Evolutionary conservation across 1,140 invertebrate genomes (phyloP).

Genomic region (Metopolophium dirhodum): DNA sequence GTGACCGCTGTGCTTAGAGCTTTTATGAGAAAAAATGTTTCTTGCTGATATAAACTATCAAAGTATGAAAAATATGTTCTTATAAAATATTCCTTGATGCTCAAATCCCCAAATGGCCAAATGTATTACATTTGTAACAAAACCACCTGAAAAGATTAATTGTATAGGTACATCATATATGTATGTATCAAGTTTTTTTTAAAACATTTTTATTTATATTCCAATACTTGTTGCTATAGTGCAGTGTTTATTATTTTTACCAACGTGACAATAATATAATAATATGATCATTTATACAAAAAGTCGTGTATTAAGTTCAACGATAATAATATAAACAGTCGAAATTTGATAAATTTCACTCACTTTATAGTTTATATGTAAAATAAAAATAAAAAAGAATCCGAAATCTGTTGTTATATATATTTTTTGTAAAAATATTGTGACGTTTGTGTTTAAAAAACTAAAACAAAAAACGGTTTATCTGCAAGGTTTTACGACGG

Average conservation of each 20-base stretch:
- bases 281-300: neutral
- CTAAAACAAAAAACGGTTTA: no score
- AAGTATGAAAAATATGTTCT: neutral
- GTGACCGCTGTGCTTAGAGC: neutral
- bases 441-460: no score
- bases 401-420: no score
- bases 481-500: neutral
- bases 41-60: neutral
- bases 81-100: neutral
- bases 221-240: no score
- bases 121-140: neutral
- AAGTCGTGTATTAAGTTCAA: neutral
- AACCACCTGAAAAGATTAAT: neutral
- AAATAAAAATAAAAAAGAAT: no score
- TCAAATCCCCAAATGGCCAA: no score
- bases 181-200: neutral
- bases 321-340: neutral
- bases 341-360: neutral
- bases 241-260: neutral
- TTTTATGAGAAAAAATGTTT: neutral
- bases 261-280: neutral
- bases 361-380: neutral
- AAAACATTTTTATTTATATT: neutral
- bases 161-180: neutral
- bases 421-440: no score